phyloP scores from a whole-genome alignment of 2,888 invertebrate species.

The Luperina nickerlii region DNA sequence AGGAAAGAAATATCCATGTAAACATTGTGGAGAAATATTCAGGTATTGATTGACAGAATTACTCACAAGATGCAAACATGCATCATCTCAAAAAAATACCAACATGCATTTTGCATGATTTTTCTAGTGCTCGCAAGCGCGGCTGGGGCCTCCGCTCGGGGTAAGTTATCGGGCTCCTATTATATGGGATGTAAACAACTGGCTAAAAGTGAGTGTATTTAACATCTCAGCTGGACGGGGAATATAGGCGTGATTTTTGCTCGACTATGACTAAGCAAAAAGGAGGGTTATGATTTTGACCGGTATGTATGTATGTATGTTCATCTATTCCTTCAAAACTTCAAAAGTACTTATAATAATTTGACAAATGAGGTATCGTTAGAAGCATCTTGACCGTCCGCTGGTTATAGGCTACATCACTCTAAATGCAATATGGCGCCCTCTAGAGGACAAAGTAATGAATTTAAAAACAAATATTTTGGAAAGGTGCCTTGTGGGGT shows the following conservation, averaged over 20 bases:
- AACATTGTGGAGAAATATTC: constrained; percentile 70
- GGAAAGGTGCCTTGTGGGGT: too few species aligned
- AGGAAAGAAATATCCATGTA: constrained; percentile 72
- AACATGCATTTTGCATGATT: background rate
- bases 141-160: background rate
- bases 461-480: too few species aligned
- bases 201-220: background rate
- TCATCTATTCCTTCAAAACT: too few species aligned
- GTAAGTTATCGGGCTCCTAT: background rate
- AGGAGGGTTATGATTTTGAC: too few species aligned
- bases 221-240: background rate
- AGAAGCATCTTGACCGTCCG: too few species aligned
- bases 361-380: too few species aligned
- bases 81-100: background rate
- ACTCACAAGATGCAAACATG: background rate
- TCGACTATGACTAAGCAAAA: too few species aligned
- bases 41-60: constrained; percentile 58
- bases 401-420: too few species aligned
- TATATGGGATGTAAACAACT: background rate
- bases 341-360: too few species aligned
- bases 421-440: too few species aligned
- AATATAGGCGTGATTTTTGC: background rate
- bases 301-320: too few species aligned
- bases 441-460: too few species aligned
- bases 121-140: background rate